Base-by-base conservation (phyloP, 2,888 invertebrate genomes). In the Drosophila hawaiiensis region DNA sequence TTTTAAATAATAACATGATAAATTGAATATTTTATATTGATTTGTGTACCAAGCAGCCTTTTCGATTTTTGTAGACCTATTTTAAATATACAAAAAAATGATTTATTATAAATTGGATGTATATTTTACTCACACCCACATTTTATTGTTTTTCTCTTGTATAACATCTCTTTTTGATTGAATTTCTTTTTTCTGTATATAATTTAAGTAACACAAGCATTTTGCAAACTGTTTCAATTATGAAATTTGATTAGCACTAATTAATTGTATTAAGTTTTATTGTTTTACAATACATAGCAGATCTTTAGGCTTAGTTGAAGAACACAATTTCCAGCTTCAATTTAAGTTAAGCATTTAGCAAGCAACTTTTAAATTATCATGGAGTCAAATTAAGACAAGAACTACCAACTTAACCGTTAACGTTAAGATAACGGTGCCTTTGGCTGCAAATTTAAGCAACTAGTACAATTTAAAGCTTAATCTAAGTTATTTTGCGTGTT, bases 201-300 rank as follows among this genome's bases (percentile, higher is more conserved):
- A 1, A 59, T 49, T 54, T 49, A 14, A 50, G 35, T 33, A 49
- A 61, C 29, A 19, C 37, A 22, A 41, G 25, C 49, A 64, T 56
- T 39, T 29, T 35, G 54, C 68, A 39, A 31, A 67, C 33, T 12
- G 9, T 3, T 35, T 35, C 19, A 35, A 53, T 19, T 29, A 31
- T 22, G 5, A 4, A 14, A 47, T 29, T 33, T 29, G 9, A 22
- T 4, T 16, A 19, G 6, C 33, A 28, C 16, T 31, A 41, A 55
- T 59, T 47, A 58, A 70, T 53, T 50, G 37, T 29, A 28, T 47
- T 61, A 41, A 62, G 41, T 47, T 69, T 77, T 78, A 70, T 77
- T 74, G 28, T 56, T 56, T 19, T 19, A 60, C 35, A 68, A 65
- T 78, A 78, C 41, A 69, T 35, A 68, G 37, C 41, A 49, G 22